Evolutionary conservation across 1,140 invertebrate species (phyloP), one percentile per base, ranked within the genome.

Genomic region (Drosophila arawakana): DNA sequence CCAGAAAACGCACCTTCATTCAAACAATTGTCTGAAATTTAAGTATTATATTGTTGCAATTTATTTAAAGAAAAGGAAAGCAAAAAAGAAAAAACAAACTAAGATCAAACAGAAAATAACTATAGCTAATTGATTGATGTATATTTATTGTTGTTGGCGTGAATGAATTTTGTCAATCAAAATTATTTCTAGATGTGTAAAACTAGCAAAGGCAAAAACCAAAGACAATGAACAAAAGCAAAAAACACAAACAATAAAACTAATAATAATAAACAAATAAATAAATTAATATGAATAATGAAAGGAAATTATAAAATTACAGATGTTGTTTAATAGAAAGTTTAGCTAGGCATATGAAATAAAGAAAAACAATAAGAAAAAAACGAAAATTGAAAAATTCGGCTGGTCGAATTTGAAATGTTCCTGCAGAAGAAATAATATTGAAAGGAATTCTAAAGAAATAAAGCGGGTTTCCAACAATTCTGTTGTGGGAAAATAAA

Each of bases 271-370:
- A 67, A 55, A 50, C 52, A 73, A 46, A 66, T 5, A 62, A 39
- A 55, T 34, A 54, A 35, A 13, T 34, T 54, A 15, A 8, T 37
- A 35, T 37, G 2, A 55, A 21, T 41, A 57, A 35, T 39, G 18
- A 21, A 21, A 21, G 18, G 18, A 21, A 21, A 21, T 21, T 21
- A 21, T 21, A 21, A 55, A 70, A 60, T 58, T 18, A 61, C 52
- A 59, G 52, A 44, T 58, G 61, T 76, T 75, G 49, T 66, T 78
- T 57, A 57, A 81, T 65, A 71, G 21, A 72, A 65, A 54, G 50
- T 76, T 81, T 85, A 85, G 82, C 78, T 85, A 86, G 82, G 79
- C 50, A 67, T 78, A 78, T 72, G 49, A 69, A 78, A 76, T 73
- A 80, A 76, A 34, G 15, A 11, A 59, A 54, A 68, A 47, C 15